phyloP scores from a whole-genome alignment of 2,797 vertebrate genomes.

The Glossophaga mutica region DNA sequence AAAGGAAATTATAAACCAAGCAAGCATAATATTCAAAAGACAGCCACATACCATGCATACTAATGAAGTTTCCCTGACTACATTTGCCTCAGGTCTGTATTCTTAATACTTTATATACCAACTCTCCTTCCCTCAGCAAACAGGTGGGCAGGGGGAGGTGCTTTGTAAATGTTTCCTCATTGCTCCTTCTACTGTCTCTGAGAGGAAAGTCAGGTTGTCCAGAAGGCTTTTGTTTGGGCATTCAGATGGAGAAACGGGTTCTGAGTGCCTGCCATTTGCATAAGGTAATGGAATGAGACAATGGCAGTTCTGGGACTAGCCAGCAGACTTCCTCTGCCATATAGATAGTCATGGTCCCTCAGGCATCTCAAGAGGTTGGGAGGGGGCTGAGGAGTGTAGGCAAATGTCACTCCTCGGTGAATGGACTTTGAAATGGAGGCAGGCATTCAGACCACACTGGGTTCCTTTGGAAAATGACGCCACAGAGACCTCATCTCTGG shows the following conservation, averaged over 20 bases:
- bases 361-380: not conserved
- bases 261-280: not conserved
- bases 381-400: not conserved
- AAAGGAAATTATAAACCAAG: conserved; percentile 66
- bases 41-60: not conserved
- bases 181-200: not conserved
- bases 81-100: not conserved
- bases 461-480: not conserved
- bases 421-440: not conserved
- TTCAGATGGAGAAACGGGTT: not conserved
- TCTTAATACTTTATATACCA: conserved; percentile 24
- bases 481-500: not conserved
- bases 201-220: not conserved
- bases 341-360: not conserved
- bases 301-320: not conserved
- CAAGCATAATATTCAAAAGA: conserved; percentile 47
- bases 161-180: not conserved
- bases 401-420: not conserved
- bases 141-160: not conserved
- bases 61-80: conserved; percentile 8
- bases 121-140: not conserved
- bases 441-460: not conserved
- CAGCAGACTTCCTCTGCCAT: not conserved
- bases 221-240: not conserved
- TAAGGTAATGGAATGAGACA: not conserved